Percentiles rank a stretch among this genome's conserved stretches.
Evolutionary conservation across 2,113 vertebrate species (phyloP).

Genomic region (Nyctereutes procyonoides): DNA sequence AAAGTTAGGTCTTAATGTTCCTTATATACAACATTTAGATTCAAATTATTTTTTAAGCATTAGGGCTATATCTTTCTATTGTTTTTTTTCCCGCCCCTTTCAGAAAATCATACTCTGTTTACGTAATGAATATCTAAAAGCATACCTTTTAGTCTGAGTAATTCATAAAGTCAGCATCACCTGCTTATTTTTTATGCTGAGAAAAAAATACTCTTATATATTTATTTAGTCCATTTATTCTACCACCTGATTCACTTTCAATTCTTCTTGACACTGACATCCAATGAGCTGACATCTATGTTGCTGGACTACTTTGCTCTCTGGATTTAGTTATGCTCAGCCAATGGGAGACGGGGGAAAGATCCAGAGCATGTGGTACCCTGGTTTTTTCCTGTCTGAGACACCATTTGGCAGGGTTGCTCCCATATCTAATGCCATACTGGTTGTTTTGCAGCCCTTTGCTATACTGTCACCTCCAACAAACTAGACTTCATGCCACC

Average conservation of each 20-base stretch:
- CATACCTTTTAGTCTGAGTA: not conserved
- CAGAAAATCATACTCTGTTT: not conserved
- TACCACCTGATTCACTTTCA: not conserved
- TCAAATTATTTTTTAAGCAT: not conserved
- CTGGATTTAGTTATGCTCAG: not conserved
- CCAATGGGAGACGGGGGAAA: not conserved
- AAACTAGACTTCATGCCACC: not conserved
- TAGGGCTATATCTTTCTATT: not conserved
- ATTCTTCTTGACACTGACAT: not conserved
- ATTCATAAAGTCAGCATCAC: not conserved
- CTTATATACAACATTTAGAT: not conserved
- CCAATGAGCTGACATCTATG: not conserved
- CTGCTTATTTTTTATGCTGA: not conserved
- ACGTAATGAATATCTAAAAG: not conserved
- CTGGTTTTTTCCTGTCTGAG: not conserved
- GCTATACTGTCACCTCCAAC: not conserved
- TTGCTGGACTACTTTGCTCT: not conserved
- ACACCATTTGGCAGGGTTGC: not conserved
- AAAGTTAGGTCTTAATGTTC: not conserved
- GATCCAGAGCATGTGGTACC: not conserved
- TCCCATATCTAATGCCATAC: too few relatives aligned
- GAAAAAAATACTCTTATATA: not conserved
- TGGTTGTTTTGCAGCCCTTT: not conserved
- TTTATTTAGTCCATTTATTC: not conserved
- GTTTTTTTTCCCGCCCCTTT: not conserved